phyloP scores from a whole-genome alignment of 2,113 vertebrate genomes.

The Hippocampus zosterae region DNA sequence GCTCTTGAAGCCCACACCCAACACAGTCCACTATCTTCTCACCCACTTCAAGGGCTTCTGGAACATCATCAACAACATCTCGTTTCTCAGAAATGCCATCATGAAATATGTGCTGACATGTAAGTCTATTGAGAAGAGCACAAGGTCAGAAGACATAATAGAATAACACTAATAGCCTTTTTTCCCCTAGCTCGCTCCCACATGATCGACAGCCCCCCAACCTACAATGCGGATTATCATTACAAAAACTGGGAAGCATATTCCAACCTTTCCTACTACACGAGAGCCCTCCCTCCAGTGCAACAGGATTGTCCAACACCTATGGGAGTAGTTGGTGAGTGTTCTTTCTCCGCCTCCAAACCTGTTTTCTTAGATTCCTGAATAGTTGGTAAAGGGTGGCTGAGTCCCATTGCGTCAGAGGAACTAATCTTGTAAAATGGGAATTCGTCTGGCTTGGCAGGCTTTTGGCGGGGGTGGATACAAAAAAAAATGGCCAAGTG shows the following conservation, averaged over 20 bases:
- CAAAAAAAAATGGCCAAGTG: background rate
- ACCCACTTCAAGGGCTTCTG: conserved; percentile 90
- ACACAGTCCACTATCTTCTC: conserved; percentile 90
- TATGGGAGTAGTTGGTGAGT: conserved; percentile 91
- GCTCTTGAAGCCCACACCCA: conserved; percentile 81
- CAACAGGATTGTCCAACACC: conserved; percentile 88
- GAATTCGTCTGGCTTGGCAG: background rate
- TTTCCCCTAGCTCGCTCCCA: conserved; percentile 81
- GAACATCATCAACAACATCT: conserved; percentile 90
- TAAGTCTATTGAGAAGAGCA: conserved; percentile 67
- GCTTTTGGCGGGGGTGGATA: background rate
- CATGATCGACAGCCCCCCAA: conserved; percentile 91
- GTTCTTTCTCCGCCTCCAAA: conserved; percentile 36
- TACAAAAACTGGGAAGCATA: conserved; percentile 96
- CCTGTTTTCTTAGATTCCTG: conserved; percentile 73
- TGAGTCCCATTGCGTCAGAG: conserved; percentile 35
- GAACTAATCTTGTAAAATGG: background rate
- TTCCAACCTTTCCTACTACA: conserved; percentile 92
- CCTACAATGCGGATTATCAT: conserved; percentile 83
- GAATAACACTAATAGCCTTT: background rate
- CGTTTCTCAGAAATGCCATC: conserved; percentile 81
- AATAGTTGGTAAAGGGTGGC: conserved; percentile 21
- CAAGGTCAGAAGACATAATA: background rate
- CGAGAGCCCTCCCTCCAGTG: conserved; percentile 86
- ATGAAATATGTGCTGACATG: conserved; percentile 94